These are phyloP conservation scores for Alouatta palliata DNA, from an alignment of 2,113 vertebrate genomes.

Conservation along the genomic window DNA sequence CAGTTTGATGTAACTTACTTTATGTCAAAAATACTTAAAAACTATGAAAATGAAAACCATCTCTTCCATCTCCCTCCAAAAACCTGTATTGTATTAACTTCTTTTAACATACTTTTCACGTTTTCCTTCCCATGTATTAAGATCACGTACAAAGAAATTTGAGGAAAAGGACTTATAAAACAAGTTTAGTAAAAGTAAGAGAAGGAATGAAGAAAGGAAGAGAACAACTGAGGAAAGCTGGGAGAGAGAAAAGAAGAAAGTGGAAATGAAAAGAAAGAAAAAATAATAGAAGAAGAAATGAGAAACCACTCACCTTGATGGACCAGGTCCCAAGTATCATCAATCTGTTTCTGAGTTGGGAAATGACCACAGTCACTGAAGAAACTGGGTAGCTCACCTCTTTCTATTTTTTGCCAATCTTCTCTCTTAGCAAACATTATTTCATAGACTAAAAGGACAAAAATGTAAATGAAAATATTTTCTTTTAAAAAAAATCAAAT, in stretches of 20 bases:
- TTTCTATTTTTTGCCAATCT: constrained; percentile 60
- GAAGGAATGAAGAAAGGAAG: neutral
- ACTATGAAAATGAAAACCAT: neutral
- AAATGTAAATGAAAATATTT: neutral
- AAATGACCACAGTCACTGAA: constrained; percentile 74
- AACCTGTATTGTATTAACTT: neutral
- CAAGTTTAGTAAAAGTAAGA: neutral
- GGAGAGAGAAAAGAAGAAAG: neutral
- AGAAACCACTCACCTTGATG: neutral
- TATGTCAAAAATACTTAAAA: constrained; percentile 1
- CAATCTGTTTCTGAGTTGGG: constrained; percentile 23
- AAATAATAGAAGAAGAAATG: no score
- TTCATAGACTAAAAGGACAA: constrained; percentile 74
- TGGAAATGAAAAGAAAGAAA: neutral
- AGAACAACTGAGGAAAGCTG: neutral
- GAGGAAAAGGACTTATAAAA: neutral
- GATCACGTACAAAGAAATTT: neutral
- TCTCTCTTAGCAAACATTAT: constrained; percentile 70
- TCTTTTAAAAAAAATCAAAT: neutral
- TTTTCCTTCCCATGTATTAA: constrained; percentile 37
- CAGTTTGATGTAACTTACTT: neutral
- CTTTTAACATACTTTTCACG: neutral
- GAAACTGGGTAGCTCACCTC: constrained; percentile 65
- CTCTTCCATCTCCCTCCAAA: neutral
- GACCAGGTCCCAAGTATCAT: constrained; percentile 12